These are phyloP conservation scores for Drosophila serrata DNA, from an alignment of 1,140 invertebrate species.

Conservation along the genomic window DNA sequence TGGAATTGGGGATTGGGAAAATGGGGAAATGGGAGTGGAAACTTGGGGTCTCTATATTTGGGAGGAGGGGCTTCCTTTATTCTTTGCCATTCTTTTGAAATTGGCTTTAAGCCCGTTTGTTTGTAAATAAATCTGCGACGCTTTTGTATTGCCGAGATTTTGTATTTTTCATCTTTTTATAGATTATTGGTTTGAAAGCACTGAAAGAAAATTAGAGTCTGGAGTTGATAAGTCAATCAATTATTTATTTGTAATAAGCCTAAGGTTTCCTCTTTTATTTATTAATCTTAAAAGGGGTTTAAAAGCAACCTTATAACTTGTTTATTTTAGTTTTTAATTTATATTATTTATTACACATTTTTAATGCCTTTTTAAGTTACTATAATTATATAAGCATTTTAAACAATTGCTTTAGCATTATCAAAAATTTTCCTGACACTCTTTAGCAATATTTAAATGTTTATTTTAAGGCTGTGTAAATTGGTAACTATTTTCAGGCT, in stretches of 20 bases:
- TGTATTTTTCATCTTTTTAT: conserved; percentile 23
- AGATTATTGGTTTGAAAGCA: background rate
- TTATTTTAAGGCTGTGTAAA: no score
- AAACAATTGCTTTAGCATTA: no score
- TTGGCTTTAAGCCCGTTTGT: conserved; percentile 74
- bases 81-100: conserved; percentile 67
- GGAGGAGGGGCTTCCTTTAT: conserved; percentile 44
- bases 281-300: no score
- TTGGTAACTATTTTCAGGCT: no score
- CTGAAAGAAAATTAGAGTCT: background rate
- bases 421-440: no score
- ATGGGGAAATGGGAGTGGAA: background rate
- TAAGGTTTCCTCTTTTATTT: background rate
- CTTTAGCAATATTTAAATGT: no score
- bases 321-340: background rate
- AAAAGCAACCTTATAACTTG: no score
- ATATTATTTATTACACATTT: no score
- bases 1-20: conserved; percentile 1
- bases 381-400: no score
- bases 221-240: rapidly evolving
- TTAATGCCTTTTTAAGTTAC: no score
- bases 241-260: background rate
- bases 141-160: conserved; percentile 54
- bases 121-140: conserved; percentile 72
- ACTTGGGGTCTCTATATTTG: conserved; percentile 43